Conservation (phyloP, 2,113 vertebrate genomes). For the Rafetus swinhoei region DNA sequence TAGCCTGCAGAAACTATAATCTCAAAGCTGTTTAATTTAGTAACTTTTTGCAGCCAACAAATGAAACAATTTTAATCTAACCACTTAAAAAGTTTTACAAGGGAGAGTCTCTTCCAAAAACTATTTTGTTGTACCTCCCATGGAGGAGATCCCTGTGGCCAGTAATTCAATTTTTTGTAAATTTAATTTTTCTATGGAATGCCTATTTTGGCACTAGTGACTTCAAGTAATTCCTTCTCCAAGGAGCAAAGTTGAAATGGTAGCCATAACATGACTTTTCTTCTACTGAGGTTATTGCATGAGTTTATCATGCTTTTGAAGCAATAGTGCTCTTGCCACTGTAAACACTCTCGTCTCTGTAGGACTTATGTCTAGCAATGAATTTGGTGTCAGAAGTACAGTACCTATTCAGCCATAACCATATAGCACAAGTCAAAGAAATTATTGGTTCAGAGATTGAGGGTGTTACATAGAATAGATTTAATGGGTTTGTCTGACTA, state of each 20-base stretch:
- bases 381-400: not conserved
- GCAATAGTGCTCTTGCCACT: not conserved
- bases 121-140: not conserved
- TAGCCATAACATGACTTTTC: not conserved
- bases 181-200: not conserved
- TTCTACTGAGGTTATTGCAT: not conserved
- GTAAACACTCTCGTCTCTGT: conserved; percentile 5
- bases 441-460: conserved; percentile 37
- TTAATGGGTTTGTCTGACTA: conserved; percentile 29
- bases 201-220: not conserved
- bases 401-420: not conserved
- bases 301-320: not conserved
- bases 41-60: not conserved
- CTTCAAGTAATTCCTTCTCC: not conserved
- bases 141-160: not conserved
- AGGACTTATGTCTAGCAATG: not conserved
- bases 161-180: not conserved
- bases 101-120: not conserved
- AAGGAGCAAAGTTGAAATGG: not conserved
- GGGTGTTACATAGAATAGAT: conserved; percentile 31
- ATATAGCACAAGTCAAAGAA: conserved; percentile 40
- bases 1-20: not conserved
- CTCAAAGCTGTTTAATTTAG: not conserved
- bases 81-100: not conserved
- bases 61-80: not conserved